Conservation (phyloP, 2,113 vertebrate genomes). For the Chloebia gouldiae region DNA sequence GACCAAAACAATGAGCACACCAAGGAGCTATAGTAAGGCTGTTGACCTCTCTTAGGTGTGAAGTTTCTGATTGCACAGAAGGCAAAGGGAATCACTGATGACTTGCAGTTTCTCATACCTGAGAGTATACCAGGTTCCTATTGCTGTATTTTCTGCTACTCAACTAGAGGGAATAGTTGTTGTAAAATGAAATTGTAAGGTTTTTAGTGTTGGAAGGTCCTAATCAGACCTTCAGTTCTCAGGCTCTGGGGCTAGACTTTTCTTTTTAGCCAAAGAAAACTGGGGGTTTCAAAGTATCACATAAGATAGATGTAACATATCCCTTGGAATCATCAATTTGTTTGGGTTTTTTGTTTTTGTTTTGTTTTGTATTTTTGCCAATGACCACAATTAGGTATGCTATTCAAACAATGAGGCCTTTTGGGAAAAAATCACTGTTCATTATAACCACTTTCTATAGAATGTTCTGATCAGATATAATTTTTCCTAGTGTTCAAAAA, state of each 20-base stretch:
- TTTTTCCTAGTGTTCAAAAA: neutral
- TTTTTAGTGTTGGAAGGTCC: neutral
- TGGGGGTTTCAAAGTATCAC: neutral
- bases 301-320: neutral
- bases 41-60: neutral
- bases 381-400: neutral
- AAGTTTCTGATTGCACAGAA: neutral
- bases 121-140: neutral
- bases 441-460: neutral
- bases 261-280: neutral
- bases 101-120: neutral
- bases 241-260: neutral
- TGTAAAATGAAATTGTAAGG: neutral
- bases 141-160: neutral
- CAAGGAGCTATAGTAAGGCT: neutral
- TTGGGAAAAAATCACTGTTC: neutral
- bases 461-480: neutral
- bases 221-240: neutral
- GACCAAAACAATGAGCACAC: too few species aligned
- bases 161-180: neutral
- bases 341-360: neutral
- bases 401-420: neutral
- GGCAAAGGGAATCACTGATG: neutral
- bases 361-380: neutral
- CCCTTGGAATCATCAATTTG: neutral